Evolutionary conservation across 35 echinoderm and acorn worm species (phyloP).

Genomic region (Holothuria glaberrima): DNA sequence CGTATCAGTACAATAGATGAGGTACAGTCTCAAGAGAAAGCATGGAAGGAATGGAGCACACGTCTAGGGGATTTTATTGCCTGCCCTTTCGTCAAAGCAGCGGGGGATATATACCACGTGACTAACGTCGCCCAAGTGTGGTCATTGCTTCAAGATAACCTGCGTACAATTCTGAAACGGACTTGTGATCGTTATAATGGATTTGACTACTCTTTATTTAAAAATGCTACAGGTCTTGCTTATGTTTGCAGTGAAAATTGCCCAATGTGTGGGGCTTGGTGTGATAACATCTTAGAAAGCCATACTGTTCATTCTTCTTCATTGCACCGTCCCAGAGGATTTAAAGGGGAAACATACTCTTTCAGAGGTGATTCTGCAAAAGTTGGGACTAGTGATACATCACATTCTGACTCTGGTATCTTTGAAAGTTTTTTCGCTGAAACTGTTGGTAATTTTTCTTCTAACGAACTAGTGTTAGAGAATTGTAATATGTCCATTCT

Average conservation of each 20-base stretch:
- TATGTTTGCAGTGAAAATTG: not conserved
- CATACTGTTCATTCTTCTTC: not conserved
- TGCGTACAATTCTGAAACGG: not conserved
- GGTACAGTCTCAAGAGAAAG: not conserved
- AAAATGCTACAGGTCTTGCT: not conserved
- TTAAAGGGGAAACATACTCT: not conserved
- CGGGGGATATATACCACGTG: not conserved
- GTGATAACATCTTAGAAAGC: constrained; percentile 2
- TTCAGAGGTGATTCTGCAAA: too few species aligned
- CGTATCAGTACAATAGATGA: not conserved
- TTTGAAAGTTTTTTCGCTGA: too few species aligned
- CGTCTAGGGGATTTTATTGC: not conserved
- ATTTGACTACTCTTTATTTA: not conserved
- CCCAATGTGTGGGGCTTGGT: constrained; percentile 3
- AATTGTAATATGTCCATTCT: not conserved
- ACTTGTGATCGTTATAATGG: not conserved
- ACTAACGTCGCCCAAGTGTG: not conserved
- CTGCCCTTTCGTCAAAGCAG: not conserved
- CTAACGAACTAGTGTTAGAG: not conserved
- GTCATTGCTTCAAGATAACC: not conserved
- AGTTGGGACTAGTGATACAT: too few species aligned
- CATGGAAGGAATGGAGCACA: not conserved
- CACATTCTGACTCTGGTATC: too few species aligned
- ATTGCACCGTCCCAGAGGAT: constrained; percentile 1
- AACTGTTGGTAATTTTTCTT: too few species aligned